These are phyloP conservation scores for Datnioides undecimradiatus DNA, from an alignment of 2,113 vertebrate genomes.

Conservation along the genomic window DNA sequence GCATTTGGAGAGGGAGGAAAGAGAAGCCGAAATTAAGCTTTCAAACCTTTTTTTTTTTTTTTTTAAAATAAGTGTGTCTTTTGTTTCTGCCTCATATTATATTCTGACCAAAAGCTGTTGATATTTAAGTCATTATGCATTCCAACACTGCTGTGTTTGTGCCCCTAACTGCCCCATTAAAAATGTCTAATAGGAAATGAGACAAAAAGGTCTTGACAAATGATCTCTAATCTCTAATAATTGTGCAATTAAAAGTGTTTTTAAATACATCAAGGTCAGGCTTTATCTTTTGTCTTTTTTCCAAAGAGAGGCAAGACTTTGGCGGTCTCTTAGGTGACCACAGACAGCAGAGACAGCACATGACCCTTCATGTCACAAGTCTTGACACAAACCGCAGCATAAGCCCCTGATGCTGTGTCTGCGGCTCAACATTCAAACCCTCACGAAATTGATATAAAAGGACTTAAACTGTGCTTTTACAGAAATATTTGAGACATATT, in stretches of 20 bases:
- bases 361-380: background rate
- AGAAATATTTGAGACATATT: no score
- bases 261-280: background rate
- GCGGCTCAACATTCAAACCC: no score
- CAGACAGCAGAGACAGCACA: background rate
- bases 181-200: background rate
- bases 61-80: background rate
- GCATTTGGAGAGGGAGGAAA: background rate
- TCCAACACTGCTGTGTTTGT: background rate
- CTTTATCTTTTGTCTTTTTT: background rate
- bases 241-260: background rate
- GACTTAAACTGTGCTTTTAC: no score
- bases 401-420: background rate
- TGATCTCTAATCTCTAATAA: no score
- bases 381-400: no score
- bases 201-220: slow-evolving; percentile 5
- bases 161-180: background rate
- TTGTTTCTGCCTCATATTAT: slow-evolving; percentile 2
- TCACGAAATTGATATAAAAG: no score
- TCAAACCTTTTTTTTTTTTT: background rate
- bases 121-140: slow-evolving; percentile 7
- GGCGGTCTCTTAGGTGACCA: background rate
- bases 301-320: background rate
- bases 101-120: slow-evolving; percentile 3
- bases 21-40: slow-evolving; percentile 28